Evolutionary conservation across 1,140 invertebrate species (phyloP), one percentile per base, ranked within the genome.

Genomic region (Thaumetopoea pityocampa): DNA sequence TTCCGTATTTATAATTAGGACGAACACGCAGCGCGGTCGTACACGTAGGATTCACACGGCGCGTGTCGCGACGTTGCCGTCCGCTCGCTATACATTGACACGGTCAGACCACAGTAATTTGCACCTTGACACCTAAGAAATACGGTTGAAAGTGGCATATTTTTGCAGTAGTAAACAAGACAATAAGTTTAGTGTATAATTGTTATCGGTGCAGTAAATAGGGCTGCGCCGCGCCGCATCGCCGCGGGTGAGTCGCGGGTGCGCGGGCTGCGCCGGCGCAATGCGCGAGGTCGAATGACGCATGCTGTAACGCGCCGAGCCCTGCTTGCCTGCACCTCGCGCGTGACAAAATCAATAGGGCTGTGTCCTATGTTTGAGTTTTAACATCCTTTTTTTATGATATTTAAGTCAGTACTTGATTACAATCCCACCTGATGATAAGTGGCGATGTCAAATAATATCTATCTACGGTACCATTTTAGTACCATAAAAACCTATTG

Each of bases 121-220:
- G 8, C 7, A 5, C 26, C 20, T 7, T 38, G 15, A 8, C 17
- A 1, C 2, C 15, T 8, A 3, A 9, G 3, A 0, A 3, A 22
- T 30, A 40, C 20, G 12, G 37, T 40, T 8, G 27, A 4, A 3
- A 16, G 16, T 40, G 7, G 3, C 5, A 5, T 30, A 19, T 19
- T 3, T 1, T 5, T 0, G 1, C 10, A n/a, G 27, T 14, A 19
- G 37, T 40, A 40, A 36, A 34, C 48, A 59, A 51, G 51, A 57
- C 54, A 55, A 54, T 62, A 53, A 68, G 54, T 57, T 66, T 65
- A 66, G 58, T 65, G 52, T 55, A 63, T 74, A 74, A 51, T 53
- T 53, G 51, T 53, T 53, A 53, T 53, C 51, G 29, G 28, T 8
- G 29, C 29, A 8, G 29, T n/a, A n/a, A n/a, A n/a, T 7, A 7